Base-by-base conservation (phyloP, 2,888 invertebrate species). In the Acleris emargana region DNA sequence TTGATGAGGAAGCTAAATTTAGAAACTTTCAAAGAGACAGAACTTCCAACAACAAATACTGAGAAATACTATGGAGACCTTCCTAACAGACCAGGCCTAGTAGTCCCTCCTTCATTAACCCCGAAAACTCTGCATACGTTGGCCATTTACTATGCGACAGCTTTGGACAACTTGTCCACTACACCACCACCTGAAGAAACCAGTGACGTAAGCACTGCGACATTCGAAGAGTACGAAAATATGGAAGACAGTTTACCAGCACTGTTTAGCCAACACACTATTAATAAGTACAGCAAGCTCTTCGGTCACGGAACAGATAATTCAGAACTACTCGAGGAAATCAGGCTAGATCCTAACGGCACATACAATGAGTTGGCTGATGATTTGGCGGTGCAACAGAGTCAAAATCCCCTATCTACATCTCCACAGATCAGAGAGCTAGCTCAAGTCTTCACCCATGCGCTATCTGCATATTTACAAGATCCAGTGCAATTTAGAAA, bases 381-480 rank as follows among this genome's bases (percentile, higher is more conserved):
- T 68, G 95, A 95, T 78, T 81, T 95, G 11, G 92, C 94, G 52
- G 86, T 94, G 62, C 93, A 95, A 76, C 94, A 96, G 83, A 93
- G 95, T 74, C 93, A 94, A 76, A 94, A 94, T 22, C 94, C 95
- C 0, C 82, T 95, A 6, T 93, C 94, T 13, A 91, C 84, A 42
- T 93, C 86, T 69, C 93, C 96, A n/a, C 93, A 95, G 83, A 94
- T 97, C 0, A 93, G 97, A 59, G 96, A 97, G 83, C 84, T 97
- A 5, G 97, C 97, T 0, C 96, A 96, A 84, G 96, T 97, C 4
- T 97, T 97, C 75, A 97, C 97, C 0, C 95, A 96, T 76, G 97
- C 97, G 0, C 84, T 97, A 17, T 96, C 96, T 1, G 96, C 96
- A 0, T 97, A 97, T 73, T 89, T 97, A 5, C 95, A 97, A 83